phyloP scores from a whole-genome alignment of 2,113 vertebrate genomes.

The Melozone crissalis region DNA sequence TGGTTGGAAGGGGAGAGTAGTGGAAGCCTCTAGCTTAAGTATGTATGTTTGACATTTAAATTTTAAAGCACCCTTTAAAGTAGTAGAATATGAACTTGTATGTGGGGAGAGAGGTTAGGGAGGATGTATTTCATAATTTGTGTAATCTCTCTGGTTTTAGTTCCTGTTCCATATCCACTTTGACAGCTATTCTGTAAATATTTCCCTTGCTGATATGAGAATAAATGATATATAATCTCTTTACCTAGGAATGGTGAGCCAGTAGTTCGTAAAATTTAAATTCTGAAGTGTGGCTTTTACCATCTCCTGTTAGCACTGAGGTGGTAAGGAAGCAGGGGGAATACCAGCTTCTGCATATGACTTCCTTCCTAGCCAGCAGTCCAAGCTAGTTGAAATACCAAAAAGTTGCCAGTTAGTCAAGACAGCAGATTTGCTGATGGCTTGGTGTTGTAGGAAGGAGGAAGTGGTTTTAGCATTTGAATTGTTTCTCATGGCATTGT shows the following conservation, averaged over 20 bases:
- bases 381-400: not conserved
- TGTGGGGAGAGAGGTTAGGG: not conserved
- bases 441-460: not conserved
- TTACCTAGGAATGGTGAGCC: not conserved
- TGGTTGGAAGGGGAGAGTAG: not conserved
- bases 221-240: not conserved
- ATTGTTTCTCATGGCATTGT: not conserved
- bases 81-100: not conserved
- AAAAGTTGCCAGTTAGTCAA: not conserved
- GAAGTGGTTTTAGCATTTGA: not conserved
- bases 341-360: not conserved
- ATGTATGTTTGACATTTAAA: not conserved
- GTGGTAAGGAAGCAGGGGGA: not conserved
- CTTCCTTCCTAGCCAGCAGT: not conserved
- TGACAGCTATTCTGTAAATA: not conserved
- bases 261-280: not conserved
- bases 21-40: not conserved
- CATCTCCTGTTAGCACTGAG: not conserved
- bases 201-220: not conserved
- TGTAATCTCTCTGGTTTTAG: not conserved
- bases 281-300: not conserved
- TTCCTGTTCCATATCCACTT: conserved; percentile 17
- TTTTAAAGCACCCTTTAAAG: not conserved
- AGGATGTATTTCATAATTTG: not conserved
- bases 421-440: not conserved